These are phyloP conservation scores for Andrena bicolor DNA, from an alignment of 2,888 invertebrate genomes.

Conservation along the genomic window DNA sequence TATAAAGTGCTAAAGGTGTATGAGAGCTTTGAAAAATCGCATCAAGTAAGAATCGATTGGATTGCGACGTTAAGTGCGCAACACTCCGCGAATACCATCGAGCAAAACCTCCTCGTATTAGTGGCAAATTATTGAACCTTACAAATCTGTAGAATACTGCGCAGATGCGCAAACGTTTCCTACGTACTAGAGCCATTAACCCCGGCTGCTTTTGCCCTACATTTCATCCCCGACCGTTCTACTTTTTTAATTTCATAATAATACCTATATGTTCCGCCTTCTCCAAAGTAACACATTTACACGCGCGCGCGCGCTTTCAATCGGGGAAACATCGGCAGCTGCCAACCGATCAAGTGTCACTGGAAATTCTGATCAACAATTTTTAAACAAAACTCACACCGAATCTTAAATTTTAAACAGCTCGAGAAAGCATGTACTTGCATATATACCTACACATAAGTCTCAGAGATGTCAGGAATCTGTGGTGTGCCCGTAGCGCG, in stretches of 20 bases:
- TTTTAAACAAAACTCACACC: too few species aligned
- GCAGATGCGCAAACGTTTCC: conserved; percentile 66
- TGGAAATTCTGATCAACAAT: neutral
- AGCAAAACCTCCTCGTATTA: conserved; percentile 36
- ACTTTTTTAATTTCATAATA: conserved; percentile 15
- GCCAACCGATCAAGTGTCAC: neutral
- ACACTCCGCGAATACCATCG: neutral
- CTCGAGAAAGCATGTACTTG: neutral
- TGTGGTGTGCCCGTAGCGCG: neutral
- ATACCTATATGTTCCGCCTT: neutral
- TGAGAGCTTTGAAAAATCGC: too few species aligned
- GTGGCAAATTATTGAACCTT: conserved; percentile 68
- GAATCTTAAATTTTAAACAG: neutral
- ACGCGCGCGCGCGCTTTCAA: too few species aligned
- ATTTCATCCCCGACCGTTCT: conserved; percentile 47
- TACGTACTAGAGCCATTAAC: conserved; percentile 66
- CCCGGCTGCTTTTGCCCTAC: conserved; percentile 69
- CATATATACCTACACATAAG: neutral
- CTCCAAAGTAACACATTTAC: neutral
- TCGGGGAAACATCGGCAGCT: neutral
- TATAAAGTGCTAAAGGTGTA: too few species aligned
- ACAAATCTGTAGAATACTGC: conserved; percentile 64
- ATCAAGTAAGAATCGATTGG: too few species aligned
- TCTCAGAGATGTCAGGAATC: neutral
- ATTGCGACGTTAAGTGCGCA: neutral